These are phyloP conservation scores for Helleia helle DNA, from an alignment of 2,888 invertebrate species.

Conservation along the genomic window DNA sequence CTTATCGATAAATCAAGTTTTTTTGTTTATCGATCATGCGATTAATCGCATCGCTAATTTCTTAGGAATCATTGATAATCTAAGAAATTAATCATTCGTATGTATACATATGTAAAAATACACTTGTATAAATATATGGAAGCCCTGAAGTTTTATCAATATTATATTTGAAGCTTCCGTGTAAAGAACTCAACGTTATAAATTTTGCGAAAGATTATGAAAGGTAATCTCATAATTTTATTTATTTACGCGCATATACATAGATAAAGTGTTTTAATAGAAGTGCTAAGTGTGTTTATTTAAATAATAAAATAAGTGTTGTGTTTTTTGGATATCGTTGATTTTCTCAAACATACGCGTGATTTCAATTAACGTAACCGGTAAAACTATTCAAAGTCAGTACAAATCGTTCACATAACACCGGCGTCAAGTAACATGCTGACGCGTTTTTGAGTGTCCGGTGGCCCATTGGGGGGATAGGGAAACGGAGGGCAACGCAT, in stretches of 20 bases:
- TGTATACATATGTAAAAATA: conserved; percentile 1
- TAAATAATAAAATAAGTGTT: neutral
- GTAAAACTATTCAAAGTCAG: too few species aligned
- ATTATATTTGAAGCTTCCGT: neutral
- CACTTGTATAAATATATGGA: conserved; percentile 1
- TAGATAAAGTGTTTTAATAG: neutral
- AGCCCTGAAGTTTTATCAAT: neutral
- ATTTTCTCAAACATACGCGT: too few species aligned
- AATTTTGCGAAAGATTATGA: neutral
- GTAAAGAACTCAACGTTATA: neutral
- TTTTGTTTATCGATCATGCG: conserved; percentile 11
- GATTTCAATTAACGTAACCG: too few species aligned
- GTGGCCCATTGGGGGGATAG: too few species aligned
- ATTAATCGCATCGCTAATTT: conserved; percentile 9
- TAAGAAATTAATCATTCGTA: neutral
- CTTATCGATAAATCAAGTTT: conserved; percentile 14
- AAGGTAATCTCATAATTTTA: neutral
- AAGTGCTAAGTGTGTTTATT: neutral
- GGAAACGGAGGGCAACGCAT: too few species aligned
- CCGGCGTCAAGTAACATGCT: too few species aligned
- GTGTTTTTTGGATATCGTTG: neutral
- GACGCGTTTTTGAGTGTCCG: too few species aligned
- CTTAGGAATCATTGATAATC: conserved; percentile 8
- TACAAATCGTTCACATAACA: too few species aligned
- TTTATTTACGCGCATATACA: neutral